phyloP scores from a whole-genome alignment of 2,888 invertebrate species.

The Therioaphis trifolii region DNA sequence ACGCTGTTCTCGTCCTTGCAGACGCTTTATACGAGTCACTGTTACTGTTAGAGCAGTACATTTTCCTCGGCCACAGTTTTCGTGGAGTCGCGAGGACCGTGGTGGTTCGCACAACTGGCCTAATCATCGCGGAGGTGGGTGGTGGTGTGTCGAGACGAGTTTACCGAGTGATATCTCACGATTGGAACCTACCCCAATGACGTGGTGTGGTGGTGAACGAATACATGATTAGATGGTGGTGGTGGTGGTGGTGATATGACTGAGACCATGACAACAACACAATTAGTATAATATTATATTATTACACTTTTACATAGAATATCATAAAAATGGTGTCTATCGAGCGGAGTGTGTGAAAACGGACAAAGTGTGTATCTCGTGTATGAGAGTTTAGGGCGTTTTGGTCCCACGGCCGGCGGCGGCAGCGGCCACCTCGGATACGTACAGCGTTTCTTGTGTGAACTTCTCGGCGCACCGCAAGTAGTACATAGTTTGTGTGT shows the following conservation, averaged over 20 bases:
- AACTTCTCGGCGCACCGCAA: slow-evolving; percentile 50
- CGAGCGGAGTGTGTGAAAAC: no score
- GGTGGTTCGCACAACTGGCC: slow-evolving; percentile 18
- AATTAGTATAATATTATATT: no score
- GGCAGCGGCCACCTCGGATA: slow-evolving; percentile 4
- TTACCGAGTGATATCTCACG: no score
- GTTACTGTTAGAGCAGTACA: slow-evolving; percentile 25
- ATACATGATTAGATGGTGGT: no score
- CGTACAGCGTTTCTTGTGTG: slow-evolving; percentile 54
- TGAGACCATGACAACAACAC: background rate
- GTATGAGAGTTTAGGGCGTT: background rate
- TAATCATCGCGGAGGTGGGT: slow-evolving; percentile 36
- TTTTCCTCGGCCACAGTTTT: slow-evolving; percentile 22
- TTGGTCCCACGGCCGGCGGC: background rate
- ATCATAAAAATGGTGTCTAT: no score
- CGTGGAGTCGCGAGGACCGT: slow-evolving; percentile 17
- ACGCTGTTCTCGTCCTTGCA: slow-evolving; percentile 40
- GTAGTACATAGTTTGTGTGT: slow-evolving; percentile 34
- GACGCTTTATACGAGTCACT: slow-evolving; percentile 24
- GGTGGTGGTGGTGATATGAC: no score
- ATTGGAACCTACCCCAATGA: no score
- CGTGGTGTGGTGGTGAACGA: no score
- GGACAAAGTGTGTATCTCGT: no score
- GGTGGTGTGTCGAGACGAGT: background rate
- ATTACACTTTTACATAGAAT: background rate